phyloP scores from a whole-genome alignment of 2,113 vertebrate species.

The Ochotona curzoniae region DNA sequence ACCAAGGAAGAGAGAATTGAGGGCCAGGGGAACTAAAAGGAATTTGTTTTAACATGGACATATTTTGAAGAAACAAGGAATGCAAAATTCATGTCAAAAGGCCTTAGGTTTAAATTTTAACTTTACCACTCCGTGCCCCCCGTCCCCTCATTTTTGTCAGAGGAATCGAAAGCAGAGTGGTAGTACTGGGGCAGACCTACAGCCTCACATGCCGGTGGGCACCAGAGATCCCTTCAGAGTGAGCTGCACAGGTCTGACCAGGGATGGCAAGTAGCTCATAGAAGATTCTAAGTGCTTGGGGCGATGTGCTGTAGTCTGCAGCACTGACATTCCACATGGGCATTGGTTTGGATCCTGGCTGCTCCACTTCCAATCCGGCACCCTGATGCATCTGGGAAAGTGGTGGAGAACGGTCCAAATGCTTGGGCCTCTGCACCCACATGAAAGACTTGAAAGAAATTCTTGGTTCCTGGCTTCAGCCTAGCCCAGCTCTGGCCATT shows the following conservation, averaged over 20 bases:
- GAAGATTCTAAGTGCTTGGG: background rate
- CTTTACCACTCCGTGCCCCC: background rate
- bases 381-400: no score
- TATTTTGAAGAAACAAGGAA: background rate
- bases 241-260: background rate
- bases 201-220: background rate
- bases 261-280: background rate
- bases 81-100: background rate
- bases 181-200: background rate
- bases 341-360: no score
- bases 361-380: no score
- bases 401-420: no score
- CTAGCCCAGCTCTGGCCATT: no score
- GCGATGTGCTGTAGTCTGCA: background rate
- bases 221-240: background rate
- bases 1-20: background rate
- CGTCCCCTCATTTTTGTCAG: background rate
- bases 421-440: no score
- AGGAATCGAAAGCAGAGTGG: background rate
- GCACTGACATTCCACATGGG: no score
- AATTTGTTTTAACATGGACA: background rate
- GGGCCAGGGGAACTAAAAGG: background rate
- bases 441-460: no score
- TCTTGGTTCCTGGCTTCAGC: no score
- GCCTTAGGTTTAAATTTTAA: background rate